Conservation (phyloP, 2,888 invertebrate species). For the Euphydryas editha region DNA sequence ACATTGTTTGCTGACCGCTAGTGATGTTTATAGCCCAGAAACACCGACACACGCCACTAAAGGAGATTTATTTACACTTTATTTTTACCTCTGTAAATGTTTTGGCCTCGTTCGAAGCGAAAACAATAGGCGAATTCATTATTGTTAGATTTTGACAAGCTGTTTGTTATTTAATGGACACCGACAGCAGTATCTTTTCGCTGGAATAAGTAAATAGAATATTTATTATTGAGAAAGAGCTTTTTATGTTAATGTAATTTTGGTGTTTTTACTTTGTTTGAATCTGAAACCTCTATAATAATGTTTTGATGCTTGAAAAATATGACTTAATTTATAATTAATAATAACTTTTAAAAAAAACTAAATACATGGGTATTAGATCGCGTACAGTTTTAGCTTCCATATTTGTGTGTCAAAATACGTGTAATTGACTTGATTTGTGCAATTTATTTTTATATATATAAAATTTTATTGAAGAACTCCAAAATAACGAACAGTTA, state of each 20-base stretch:
- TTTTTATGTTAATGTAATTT: neutral
- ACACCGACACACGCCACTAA: conserved; percentile 56
- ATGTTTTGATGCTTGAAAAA: no score
- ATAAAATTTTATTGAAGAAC: no score
- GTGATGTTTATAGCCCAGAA: conserved; percentile 66
- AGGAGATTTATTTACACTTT: conserved; percentile 61
- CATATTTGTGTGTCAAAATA: no score
- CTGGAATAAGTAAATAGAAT: neutral
- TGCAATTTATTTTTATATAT: no score
- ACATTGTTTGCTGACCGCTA: conserved; percentile 69
- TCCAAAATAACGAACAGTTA: no score
- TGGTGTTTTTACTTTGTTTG: no score
- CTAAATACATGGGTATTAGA: no score
- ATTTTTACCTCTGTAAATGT: conserved; percentile 50
- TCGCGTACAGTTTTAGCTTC: no score
- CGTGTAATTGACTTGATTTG: no score
- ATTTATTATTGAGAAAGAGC: neutral
- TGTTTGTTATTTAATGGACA: neutral
- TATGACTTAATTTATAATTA: no score
- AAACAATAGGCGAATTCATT: conserved; percentile 11
- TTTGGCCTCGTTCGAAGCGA: conserved; percentile 43
- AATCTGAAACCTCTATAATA: no score
- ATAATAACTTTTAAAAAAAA: no score
- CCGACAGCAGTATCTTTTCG: neutral
- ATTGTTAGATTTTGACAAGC: conserved; percentile 6